Conservation (phyloP, 2,797 vertebrate genomes). For the Bovichtus diacanthus region DNA sequence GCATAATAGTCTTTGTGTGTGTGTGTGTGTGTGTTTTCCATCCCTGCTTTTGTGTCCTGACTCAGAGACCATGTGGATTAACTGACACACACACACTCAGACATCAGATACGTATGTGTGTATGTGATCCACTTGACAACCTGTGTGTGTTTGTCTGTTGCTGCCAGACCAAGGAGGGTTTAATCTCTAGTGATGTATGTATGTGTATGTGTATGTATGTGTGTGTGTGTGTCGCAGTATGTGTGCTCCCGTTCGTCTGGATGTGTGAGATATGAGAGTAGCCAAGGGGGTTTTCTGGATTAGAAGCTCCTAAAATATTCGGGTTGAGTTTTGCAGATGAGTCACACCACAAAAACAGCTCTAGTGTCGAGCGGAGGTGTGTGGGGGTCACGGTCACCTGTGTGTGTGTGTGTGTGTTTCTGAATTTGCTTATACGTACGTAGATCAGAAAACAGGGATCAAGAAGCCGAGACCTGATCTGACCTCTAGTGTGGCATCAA, state of each 20-base stretch:
- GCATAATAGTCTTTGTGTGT: not conserved
- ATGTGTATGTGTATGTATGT: conserved; percentile 3
- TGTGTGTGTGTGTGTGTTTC: conserved; percentile 2
- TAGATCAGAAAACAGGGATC: not conserved
- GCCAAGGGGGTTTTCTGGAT: conserved; percentile 71
- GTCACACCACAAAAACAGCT: conserved; percentile 68
- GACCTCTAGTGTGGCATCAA: not conserved
- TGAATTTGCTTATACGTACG: conserved; percentile 5
- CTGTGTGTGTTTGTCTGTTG: conserved; percentile 46
- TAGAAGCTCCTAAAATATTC: conserved; percentile 80
- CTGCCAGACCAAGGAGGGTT: conserved; percentile 46
- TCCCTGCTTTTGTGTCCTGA: conserved; percentile 18
- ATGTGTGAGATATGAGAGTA: conserved; percentile 75
- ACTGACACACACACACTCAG: conserved; percentile 24
- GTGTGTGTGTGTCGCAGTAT: conserved; percentile 3
- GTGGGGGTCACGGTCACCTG: conserved; percentile 10
- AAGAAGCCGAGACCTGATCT: not conserved
- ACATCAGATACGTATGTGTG: conserved; percentile 49
- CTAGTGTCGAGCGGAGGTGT: conserved; percentile 21
- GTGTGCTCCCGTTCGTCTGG: conserved; percentile 23
- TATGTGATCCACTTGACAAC: conserved; percentile 55
- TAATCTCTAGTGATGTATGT: conserved; percentile 46
- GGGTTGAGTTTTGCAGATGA: conserved; percentile 72
- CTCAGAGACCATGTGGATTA: conserved; percentile 18
- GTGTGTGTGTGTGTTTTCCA: not conserved